phyloP scores from a whole-genome alignment of 2,888 invertebrate genomes.

The Watsonalla binaria region DNA sequence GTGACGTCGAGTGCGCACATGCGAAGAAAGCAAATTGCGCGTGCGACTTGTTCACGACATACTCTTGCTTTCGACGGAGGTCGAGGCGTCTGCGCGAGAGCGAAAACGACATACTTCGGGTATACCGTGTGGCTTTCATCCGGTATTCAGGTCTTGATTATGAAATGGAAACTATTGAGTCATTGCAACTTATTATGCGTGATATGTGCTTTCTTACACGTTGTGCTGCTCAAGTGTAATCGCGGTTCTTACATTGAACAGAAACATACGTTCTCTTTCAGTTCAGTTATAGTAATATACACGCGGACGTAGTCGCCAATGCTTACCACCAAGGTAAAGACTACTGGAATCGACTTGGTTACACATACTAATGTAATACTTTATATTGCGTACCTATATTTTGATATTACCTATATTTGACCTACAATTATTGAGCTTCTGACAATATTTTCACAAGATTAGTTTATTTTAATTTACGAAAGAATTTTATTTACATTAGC shows the following conservation, averaged over 20 bases:
- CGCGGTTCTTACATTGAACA: background rate
- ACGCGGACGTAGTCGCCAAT: too few relatives aligned
- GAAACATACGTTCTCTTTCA: background rate
- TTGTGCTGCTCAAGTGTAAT: slow-evolving; percentile 6
- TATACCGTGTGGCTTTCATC: slow-evolving; percentile 58
- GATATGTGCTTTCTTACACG: slow-evolving; percentile 30
- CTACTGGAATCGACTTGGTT: too few relatives aligned
- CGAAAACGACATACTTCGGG: slow-evolving; percentile 71
- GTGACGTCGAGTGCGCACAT: slow-evolving; percentile 67
- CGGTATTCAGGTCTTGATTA: slow-evolving; percentile 69
- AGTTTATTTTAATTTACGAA: too few relatives aligned
- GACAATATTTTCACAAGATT: too few relatives aligned
- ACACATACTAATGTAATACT: too few relatives aligned
- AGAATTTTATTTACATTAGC: too few relatives aligned
- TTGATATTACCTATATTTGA: too few relatives aligned
- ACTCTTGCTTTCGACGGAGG: slow-evolving; percentile 73
- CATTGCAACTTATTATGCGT: slow-evolving; percentile 42
- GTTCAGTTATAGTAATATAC: too few relatives aligned
- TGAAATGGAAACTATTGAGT: slow-evolving; percentile 68
- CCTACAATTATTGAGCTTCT: too few relatives aligned
- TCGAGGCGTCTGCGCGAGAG: slow-evolving; percentile 69
- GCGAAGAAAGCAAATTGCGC: slow-evolving; percentile 73
- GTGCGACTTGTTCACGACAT: slow-evolving; percentile 45
- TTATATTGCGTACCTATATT: too few relatives aligned
- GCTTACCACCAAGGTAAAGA: too few relatives aligned